Evolutionary conservation across 1,140 invertebrate species (phyloP), one percentile per base, ranked within the genome.

Genomic region (Rhyacophila brunnea): DNA sequence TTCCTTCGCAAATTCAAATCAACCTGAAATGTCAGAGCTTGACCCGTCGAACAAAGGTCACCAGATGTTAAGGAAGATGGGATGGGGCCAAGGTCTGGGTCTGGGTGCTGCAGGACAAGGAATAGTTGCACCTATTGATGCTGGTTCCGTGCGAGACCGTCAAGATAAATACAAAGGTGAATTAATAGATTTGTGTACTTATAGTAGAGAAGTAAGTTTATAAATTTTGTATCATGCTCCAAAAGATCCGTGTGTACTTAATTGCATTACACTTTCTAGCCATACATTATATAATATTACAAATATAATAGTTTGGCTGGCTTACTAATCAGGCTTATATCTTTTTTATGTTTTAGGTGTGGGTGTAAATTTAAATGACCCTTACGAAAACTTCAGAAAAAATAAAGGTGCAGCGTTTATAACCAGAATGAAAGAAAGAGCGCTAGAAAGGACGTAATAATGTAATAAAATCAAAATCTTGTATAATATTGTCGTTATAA

Each of bases 341-440:
- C n/a, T n/a, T n/a, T 51, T 45, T 59, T 68, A 49, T 47, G 43
- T 52, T 40, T 44, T 74, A 82, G 81, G 81, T 62, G 86, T 97
- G 43, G 95, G 95, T 36, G 85, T 92, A 54, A 93, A 89, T 71
- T 77, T 95, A 56, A 92, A 92, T 70, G 94, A 96, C 81, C 95
- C 95, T 0, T 99, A 96, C 72, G 96, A 98, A 77, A 94, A 93
- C 71, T 98, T 97, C 78, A 84, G 96, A 54, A 98, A 98, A 77
- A 96, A 90, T 71, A 97, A 96, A 79, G 93, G 93, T 45, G 92
- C 95, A 68, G 93, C 93, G 43, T 98, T 97, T 79, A 96, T 97
- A 53, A 93, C 92, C 52, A 82, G 95, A 68, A 98, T 98, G 94
- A 93, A 93, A 73, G 91, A 92, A 17, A 82, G 94, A 71, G 92